phyloP scores from a whole-genome alignment of 2,113 vertebrate species.

The Antidorcas marsupialis region DNA sequence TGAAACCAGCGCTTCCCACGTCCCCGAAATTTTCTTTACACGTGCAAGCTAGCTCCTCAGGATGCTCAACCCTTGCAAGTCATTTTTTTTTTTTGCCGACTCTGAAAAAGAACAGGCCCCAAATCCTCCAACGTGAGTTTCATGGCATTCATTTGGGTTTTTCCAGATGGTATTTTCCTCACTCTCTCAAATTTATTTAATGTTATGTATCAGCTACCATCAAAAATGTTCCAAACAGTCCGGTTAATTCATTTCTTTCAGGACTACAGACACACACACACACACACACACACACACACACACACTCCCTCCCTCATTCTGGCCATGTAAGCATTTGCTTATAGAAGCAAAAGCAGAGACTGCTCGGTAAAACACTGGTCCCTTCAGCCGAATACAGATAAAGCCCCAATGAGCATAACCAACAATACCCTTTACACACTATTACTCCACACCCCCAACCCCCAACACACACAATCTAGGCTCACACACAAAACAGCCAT shows the following conservation, averaged over 20 bases:
- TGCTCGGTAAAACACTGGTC: conserved; percentile 63
- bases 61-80: not conserved
- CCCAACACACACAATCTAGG: conserved; percentile 63
- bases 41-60: not conserved
- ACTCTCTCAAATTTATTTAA: conserved; percentile 53
- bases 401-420: conserved; percentile 64
- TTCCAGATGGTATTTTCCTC: conserved; percentile 55
- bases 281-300: not conserved
- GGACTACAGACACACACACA: not conserved
- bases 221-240: conserved; percentile 49
- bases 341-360: conserved; percentile 67
- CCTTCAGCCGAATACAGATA: conserved; percentile 62
- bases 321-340: conserved; percentile 63
- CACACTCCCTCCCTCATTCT: conserved; percentile 20
- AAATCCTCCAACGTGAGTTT: not conserved
- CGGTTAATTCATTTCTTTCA: conserved; percentile 52
- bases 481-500: conserved; percentile 76
- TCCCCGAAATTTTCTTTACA: not conserved
- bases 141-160: not conserved
- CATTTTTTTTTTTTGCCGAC: conserved; percentile 6
- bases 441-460: conserved; percentile 64
- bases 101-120: conserved; percentile 48
- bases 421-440: conserved; percentile 82
- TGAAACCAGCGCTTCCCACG: conserved; percentile 31
- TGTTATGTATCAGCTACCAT: conserved; percentile 58